A percentile compares a stretch with the other conserved stretches of the same genome.
Conservation (phyloP, 2,888 invertebrate genomes). For the Odontocolon sp. region DNA sequence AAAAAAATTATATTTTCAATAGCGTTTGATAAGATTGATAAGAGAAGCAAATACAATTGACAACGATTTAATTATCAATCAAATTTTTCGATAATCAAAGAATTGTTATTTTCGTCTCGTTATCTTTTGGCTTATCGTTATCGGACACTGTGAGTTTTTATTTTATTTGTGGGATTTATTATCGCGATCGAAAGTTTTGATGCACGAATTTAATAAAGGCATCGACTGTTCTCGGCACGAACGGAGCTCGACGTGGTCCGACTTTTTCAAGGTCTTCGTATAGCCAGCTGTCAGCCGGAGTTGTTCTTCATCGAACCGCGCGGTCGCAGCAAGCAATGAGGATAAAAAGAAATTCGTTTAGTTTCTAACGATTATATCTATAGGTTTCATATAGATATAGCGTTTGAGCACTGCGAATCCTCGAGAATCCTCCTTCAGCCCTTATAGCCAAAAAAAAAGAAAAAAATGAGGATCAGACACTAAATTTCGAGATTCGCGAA, state of each 20-base stretch:
- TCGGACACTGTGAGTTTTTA: no score
- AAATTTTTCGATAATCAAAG: background rate
- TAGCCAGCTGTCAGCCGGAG: background rate
- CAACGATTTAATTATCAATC: background rate
- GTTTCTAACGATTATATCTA: no score
- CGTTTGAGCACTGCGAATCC: background rate
- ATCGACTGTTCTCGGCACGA: no score
- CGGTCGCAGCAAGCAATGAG: background rate
- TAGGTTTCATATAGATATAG: no score
- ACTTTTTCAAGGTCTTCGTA: background rate
- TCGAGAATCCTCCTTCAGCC: slow-evolving; percentile 48
- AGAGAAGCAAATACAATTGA: background rate
- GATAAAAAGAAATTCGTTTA: no score
- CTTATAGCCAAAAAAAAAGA: slow-evolving; percentile 27
- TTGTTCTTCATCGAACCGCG: background rate
- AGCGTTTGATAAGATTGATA: background rate
- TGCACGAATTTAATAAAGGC: background rate
- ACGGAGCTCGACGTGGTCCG: background rate
- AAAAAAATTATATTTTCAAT: background rate
- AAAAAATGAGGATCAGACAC: slow-evolving; percentile 10
- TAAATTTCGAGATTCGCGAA: slow-evolving; percentile 8
- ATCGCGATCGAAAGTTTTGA: no score
- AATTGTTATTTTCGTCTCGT: background rate
- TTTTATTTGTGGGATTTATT: no score
- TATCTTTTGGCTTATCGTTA: no score